Conservation (phyloP, 2,113 vertebrate genomes). For the Bolborhynchus lineola region DNA sequence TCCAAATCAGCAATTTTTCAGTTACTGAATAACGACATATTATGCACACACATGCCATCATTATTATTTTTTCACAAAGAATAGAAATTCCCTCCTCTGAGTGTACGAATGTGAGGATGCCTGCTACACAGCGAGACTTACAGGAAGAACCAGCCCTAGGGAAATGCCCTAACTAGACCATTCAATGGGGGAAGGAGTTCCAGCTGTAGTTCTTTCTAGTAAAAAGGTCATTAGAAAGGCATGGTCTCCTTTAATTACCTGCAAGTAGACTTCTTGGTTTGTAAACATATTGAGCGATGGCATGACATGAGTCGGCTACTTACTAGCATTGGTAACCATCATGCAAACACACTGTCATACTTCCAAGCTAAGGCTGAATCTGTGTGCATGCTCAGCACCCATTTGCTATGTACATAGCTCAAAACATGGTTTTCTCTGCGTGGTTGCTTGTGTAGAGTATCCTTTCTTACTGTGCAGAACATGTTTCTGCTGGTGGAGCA, state of each 20-base stretch:
- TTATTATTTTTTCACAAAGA: not conserved
- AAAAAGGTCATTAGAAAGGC: not conserved
- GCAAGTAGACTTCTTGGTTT: not conserved
- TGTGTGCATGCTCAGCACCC: not conserved
- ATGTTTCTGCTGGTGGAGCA: not conserved
- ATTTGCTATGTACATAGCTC: rapidly evolving
- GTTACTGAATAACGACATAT: not conserved
- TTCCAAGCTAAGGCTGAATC: not conserved
- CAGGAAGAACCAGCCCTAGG: rapidly evolving
- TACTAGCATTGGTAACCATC: not conserved
- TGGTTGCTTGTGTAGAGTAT: not conserved
- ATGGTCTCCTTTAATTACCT: not conserved
- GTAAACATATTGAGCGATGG: rapidly evolving
- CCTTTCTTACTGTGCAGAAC: not conserved
- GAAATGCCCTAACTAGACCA: not conserved
- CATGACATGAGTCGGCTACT: rapidly evolving
- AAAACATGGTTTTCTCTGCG: not conserved
- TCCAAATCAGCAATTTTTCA: not conserved
- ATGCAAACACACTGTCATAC: not conserved
- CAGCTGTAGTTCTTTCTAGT: not conserved
- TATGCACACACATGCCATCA: not conserved
- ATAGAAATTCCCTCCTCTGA: not conserved
- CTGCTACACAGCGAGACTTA: not conserved
- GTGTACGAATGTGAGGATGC: not conserved
- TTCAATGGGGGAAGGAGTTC: not conserved